Evolutionary conservation across 1,140 invertebrate genomes (phyloP), one percentile per base, ranked within the genome.

Genomic region (Araneus ventricosus): DNA sequence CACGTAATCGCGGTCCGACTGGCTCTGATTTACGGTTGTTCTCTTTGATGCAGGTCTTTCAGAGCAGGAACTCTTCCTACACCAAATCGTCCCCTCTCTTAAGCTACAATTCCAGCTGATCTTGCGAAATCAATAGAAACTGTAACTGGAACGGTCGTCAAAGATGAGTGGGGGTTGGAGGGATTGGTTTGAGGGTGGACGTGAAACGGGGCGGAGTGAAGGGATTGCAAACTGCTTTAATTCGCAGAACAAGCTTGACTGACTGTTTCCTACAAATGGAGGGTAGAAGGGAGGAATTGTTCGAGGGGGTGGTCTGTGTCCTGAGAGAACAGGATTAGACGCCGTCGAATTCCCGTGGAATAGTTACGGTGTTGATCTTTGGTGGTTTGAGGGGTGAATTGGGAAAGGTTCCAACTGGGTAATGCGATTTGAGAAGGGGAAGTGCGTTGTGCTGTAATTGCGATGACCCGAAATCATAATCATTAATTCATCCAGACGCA

Each of bases 161-260:
- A 86, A 86, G 52, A 24, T 22, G 84, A 37, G 30, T 37, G 27
- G 41, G 80, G 14, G 41, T 4, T 27, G 79, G 80, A 22, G 17
- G 70, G 70, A 14, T 52, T 52, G 70, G 34, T 34, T 27, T 37
- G 70, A 24, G 45, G 45, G 45, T 52, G 70, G 27, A 37, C 27
- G 70, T 27, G 27, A 34, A 45, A 24, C 22, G 39, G 5, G 80
- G 70, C 27, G 52, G 27, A 59, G 84, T 88, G 59, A 41, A 67
- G 63, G 59, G 86, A 37, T 70, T 70, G 37, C 37, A 70, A 88
- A 88, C 34, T 63, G 86, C 59, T 88, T 88, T 88, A 88, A 88
- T 67, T 88, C 63, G 86, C 61, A 88, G 86, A 88, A 88, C 86
- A 88, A 88, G 86, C 86, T 70, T 41, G 59, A 70, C 63, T 88